These are phyloP conservation scores for Nyctibius bracteatus DNA, from an alignment of 2,113 vertebrate genomes.

Conservation along the genomic window DNA sequence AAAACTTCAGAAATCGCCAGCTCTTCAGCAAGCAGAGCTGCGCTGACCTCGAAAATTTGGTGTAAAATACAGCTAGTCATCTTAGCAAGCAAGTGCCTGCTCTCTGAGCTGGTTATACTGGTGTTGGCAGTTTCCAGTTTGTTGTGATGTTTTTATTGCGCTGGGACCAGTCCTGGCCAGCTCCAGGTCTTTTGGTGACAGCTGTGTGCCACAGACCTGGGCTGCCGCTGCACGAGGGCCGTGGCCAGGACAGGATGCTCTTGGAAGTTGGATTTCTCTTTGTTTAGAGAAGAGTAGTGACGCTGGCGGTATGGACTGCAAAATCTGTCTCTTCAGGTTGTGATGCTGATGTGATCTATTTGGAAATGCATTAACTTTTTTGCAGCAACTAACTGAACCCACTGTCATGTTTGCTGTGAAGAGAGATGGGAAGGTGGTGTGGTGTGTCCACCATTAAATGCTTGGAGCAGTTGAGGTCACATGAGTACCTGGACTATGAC, in stretches of 20 bases:
- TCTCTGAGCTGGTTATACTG: neutral
- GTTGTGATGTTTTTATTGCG: rapidly evolving
- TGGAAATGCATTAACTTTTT: neutral
- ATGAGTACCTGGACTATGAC: neutral
- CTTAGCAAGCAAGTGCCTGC: neutral
- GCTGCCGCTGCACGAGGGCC: rapidly evolving
- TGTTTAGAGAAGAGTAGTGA: neutral
- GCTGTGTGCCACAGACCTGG: neutral
- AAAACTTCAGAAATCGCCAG: neutral
- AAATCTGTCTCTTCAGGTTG: neutral
- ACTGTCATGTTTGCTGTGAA: neutral
- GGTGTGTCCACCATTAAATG: neutral
- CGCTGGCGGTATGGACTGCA: rapidly evolving
- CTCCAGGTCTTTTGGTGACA: neutral
- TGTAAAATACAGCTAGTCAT: neutral
- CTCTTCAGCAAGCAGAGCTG: neutral
- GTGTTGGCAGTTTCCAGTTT: neutral
- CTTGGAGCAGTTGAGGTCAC: neutral
- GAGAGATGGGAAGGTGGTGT: neutral
- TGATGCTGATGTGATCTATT: neutral
- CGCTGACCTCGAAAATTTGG: neutral
- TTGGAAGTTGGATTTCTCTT: neutral
- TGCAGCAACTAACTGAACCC: neutral
- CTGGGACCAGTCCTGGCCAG: neutral
- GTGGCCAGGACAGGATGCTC: rapidly evolving